A percentile compares a stretch with the other conserved stretches of the same genome.
phyloP scores from a whole-genome alignment of 2,113 vertebrate species.

The Poeciliopsis prolifica region DNA sequence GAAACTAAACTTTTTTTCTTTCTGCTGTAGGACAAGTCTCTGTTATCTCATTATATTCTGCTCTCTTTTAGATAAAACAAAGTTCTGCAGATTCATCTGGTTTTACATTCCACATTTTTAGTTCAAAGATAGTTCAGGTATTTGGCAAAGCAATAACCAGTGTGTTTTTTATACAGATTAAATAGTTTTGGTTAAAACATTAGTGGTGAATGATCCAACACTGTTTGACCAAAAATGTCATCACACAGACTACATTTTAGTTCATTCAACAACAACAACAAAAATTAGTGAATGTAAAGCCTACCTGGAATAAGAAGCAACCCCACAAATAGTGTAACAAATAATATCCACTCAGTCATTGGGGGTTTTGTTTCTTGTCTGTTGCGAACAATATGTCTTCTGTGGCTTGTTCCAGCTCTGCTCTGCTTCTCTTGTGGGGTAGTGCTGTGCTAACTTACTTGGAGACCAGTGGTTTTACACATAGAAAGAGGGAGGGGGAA shows the following conservation, averaged over 20 bases:
- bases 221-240: background rate
- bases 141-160: background rate
- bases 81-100: conserved; percentile 8
- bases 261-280: background rate
- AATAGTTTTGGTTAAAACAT: background rate
- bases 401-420: conserved; percentile 45
- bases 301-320: conserved; percentile 67
- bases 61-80: conserved; percentile 37
- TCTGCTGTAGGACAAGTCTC: background rate
- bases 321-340: conserved; percentile 52
- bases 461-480: conserved; percentile 2
- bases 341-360: conserved; percentile 47
- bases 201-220: background rate
- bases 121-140: background rate
- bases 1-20: background rate
- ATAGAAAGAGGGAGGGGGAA: conserved; percentile 9
- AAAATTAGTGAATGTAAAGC: background rate
- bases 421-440: conserved; percentile 24
- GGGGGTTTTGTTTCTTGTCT: conserved; percentile 16
- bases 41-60: background rate
- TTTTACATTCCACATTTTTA: background rate
- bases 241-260: background rate
- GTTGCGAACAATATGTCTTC: conserved; percentile 27
- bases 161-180: background rate
- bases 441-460: background rate